Conservation (phyloP, 2,888 invertebrate species). For the Sinopyrophorus schimmeli region DNA sequence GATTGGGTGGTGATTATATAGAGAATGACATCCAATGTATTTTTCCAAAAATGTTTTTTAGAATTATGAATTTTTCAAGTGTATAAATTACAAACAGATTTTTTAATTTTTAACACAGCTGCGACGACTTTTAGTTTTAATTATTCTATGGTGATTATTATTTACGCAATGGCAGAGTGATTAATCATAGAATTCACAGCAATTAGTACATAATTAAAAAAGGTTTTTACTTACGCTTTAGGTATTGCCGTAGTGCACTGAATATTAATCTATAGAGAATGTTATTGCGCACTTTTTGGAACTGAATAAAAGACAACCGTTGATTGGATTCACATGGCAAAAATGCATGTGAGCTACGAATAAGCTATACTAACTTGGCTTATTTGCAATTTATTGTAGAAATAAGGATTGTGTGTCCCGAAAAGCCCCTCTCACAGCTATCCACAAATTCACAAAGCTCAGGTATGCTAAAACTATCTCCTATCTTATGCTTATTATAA, state of each 20-base stretch:
- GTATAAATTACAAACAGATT: no score
- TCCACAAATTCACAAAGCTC: conserved; percentile 74
- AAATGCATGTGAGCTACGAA: conserved; percentile 29
- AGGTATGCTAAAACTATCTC: conserved; percentile 58
- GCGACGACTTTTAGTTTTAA: no score
- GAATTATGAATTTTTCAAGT: no score
- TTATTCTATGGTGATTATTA: no score
- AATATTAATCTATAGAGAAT: no score
- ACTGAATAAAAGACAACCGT: conserved; percentile 4
- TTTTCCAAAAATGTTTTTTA: no score
- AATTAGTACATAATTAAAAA: conserved; percentile 6
- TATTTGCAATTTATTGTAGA: conserved; percentile 61
- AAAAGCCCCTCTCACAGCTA: conserved; percentile 74
- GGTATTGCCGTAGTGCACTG: background rate
- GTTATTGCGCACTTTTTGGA: conserved; percentile 8
- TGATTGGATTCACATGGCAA: conserved; percentile 21
- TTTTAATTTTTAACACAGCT: no score
- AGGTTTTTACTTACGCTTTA: background rate
- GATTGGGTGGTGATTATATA: no score
- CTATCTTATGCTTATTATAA: conserved; percentile 19
- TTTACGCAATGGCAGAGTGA: no score
- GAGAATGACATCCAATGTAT: no score
- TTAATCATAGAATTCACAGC: background rate
- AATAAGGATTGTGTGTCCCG: conserved; percentile 77
- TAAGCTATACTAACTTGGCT: conserved; percentile 53